These are phyloP conservation scores for Chanos chanos DNA, from an alignment of 2,797 vertebrate species.

Conservation along the genomic window DNA sequence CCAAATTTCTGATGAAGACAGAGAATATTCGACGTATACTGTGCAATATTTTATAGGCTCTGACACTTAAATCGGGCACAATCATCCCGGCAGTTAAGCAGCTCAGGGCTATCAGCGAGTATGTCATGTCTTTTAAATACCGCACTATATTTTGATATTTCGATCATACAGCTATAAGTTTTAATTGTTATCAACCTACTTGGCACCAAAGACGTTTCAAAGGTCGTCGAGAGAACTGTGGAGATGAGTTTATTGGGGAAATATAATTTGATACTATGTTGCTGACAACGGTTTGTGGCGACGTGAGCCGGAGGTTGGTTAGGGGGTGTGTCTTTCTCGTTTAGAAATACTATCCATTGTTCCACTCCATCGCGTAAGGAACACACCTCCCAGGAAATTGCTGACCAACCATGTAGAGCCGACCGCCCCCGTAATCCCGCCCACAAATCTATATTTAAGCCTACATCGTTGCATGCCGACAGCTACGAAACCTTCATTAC, in stretches of 20 bases:
- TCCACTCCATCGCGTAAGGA: slow-evolving; percentile 56
- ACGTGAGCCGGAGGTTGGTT: slow-evolving; percentile 20
- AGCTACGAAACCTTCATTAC: slow-evolving; percentile 67
- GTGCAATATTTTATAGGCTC: too few relatives aligned
- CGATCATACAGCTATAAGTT: too few relatives aligned
- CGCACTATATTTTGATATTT: too few relatives aligned
- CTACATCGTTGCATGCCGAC: slow-evolving; percentile 57
- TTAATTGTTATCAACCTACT: too few relatives aligned
- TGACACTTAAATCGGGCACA: too few relatives aligned
- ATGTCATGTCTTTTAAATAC: too few relatives aligned
- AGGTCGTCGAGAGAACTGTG: too few relatives aligned
- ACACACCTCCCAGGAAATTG: slow-evolving; percentile 47
- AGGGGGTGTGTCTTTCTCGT: slow-evolving; percentile 60
- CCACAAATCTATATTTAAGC: slow-evolving; percentile 67
- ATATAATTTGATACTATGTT: slow-evolving; percentile 14
- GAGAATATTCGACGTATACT: too few relatives aligned
- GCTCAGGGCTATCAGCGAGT: too few relatives aligned
- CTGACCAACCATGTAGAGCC: slow-evolving; percentile 52
- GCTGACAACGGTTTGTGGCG: slow-evolving; percentile 9
- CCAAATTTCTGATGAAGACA: too few relatives aligned
- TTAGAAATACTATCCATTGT: slow-evolving; percentile 72
- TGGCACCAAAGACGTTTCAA: too few relatives aligned
- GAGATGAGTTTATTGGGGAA: slow-evolving; percentile 16
- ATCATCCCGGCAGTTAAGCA: too few relatives aligned
- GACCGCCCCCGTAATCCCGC: slow-evolving; percentile 53